Conservation (phyloP, 2,113 vertebrate species). For the Benitochromis conjunctus region DNA sequence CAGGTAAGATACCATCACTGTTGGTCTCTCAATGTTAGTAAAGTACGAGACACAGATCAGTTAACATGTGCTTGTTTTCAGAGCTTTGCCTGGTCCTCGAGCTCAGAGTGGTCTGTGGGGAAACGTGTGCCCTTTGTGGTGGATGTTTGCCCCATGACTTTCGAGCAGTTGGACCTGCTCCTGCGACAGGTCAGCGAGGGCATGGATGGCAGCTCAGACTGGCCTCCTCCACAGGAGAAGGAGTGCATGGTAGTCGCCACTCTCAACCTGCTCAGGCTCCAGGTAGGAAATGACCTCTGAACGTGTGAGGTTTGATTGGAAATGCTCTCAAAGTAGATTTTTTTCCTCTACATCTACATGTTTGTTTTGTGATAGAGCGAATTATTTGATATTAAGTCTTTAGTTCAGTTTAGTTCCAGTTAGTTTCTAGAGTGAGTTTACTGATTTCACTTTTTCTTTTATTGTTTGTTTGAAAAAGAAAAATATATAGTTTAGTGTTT, state of each 20-base stretch:
- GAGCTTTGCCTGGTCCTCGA: slow-evolving; percentile 95
- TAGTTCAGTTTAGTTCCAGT: too few species aligned
- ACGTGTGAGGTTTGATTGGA: neutral
- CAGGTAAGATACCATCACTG: slow-evolving; percentile 76
- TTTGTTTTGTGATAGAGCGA: neutral
- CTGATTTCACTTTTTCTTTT: too few species aligned
- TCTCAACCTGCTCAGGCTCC: slow-evolving; percentile 89
- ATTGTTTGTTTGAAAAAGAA: too few species aligned
- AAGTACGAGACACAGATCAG: neutral
- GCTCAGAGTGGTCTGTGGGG: slow-evolving; percentile 96
- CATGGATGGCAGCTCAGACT: slow-evolving; percentile 95
- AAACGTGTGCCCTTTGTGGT: slow-evolving; percentile 95
- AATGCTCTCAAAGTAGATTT: neutral
- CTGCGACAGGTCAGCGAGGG: slow-evolving; percentile 93
- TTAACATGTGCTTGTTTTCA: slow-evolving; percentile 3
- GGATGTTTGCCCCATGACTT: slow-evolving; percentile 92
- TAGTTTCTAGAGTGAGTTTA: too few species aligned
- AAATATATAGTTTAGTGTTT: too few species aligned
- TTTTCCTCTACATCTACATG: neutral
- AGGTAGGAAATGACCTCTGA: slow-evolving; percentile 71
- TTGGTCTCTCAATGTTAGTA: neutral
- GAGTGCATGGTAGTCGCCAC: slow-evolving; percentile 96
- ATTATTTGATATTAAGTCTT: neutral
- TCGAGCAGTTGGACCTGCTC: slow-evolving; percentile 94
- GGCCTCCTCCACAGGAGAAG: slow-evolving; percentile 96